Evolutionary conservation across 1,140 invertebrate species (phyloP), one percentile per base, ranked within the genome.

Genomic region (Gryllus bimaculatus): DNA sequence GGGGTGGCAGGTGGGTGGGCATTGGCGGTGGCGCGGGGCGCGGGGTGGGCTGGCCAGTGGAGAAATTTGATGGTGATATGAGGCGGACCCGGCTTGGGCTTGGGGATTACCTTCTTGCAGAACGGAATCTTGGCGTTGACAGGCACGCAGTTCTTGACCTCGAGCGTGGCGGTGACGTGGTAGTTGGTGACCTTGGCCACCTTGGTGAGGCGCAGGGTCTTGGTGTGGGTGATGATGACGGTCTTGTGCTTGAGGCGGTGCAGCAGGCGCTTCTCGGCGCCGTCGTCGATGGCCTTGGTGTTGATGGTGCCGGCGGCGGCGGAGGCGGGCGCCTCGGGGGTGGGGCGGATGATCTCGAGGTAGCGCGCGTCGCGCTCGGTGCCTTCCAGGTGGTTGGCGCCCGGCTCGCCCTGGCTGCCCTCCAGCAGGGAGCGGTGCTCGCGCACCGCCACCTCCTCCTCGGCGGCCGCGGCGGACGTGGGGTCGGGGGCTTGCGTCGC

Each of bases 131-230:
- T 81, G 8, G 76, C 13, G 74, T 81, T 79, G 12, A 79, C 74
- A 2, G 84, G 84, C 8, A 84, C 77, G 74, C 84, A 85, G 78
- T 85, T 85, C 13, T 82, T 18, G 0, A 83, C 82, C 7, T 83
- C 78, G n/a, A 85, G 76, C 8, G 84, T 84, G 0, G 84, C 84
- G 8, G 84, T 85, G 0, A 85, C 83, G 21, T 79, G 75, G 47
- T 82, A 80, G 79, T 85, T 82, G 18, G 82, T 80, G 12, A 84
- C 81, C 66, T 83, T 82, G 78, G 84, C 81, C 21, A 85, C 83
- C 78, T 82, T 84, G 39, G 84, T 85, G 7, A 85, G 82, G 78
- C 80, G 81, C 10, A 85, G 21, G 48, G 84, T 85, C 75, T 82
- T 81, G 26, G 76, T 77, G 21, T 20, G 48, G 8, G 48, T 48